A percentile compares a stretch with the other conserved stretches of the same genome.
phyloP scores from a whole-genome alignment of 2,888 invertebrate species.

The Idaea dimidiata region DNA sequence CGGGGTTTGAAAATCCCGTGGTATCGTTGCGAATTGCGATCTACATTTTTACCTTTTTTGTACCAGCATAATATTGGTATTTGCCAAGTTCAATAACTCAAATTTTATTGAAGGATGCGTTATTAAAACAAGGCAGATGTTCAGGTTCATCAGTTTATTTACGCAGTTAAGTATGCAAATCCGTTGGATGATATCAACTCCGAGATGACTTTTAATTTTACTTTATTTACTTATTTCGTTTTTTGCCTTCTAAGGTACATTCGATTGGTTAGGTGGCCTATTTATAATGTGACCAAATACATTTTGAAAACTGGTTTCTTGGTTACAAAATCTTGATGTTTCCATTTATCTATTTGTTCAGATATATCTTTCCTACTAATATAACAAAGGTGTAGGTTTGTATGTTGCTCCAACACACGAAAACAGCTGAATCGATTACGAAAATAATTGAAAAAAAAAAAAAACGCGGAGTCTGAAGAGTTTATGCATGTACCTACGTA shows the following conservation, averaged over 20 bases:
- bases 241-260: background rate
- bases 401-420: too few species aligned
- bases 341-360: background rate
- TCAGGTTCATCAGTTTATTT: background rate
- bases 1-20: conserved; percentile 18
- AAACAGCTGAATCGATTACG: too few species aligned
- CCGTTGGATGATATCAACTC: background rate
- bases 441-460: too few species aligned
- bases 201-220: background rate
- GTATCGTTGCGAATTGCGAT: conserved; percentile 11
- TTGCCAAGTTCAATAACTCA: background rate
- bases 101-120: background rate
- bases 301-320: background rate
- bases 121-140: background rate
- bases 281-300: background rate
- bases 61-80: background rate
- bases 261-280: background rate
- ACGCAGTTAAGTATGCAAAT: background rate
- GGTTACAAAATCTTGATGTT: background rate
- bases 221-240: background rate
- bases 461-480: too few species aligned
- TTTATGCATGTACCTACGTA: too few species aligned
- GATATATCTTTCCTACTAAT: background rate
- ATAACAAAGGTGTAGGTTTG: too few species aligned
- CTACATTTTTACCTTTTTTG: background rate